A percentile compares a stretch with the other conserved stretches of the same genome.
phyloP scores from a whole-genome alignment of 2,113 vertebrate species.

The Meleagris gallopavo region DNA sequence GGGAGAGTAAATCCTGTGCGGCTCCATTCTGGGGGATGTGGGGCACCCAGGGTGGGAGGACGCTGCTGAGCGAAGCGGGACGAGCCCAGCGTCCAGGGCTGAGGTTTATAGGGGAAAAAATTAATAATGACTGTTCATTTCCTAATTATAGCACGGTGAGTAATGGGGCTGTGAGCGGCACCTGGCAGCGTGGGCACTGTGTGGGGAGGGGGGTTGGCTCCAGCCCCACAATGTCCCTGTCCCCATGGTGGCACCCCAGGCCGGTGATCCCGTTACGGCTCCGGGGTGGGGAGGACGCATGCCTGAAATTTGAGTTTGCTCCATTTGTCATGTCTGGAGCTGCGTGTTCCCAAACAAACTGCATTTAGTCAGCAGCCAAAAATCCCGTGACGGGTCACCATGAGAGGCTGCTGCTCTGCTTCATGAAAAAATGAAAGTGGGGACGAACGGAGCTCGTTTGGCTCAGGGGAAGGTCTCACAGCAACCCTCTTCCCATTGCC shows the following conservation, averaged over 20 bases:
- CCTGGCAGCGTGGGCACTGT: not conserved
- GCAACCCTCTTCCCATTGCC: not conserved
- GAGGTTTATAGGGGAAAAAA: not conserved
- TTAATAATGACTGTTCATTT: not conserved
- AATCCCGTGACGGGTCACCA: conserved; percentile 34
- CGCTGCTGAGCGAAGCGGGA: not conserved
- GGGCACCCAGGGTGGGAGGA: not conserved
- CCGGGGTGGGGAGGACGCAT: not conserved
- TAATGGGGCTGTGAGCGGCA: not conserved
- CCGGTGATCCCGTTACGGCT: not conserved
- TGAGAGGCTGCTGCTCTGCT: not conserved
- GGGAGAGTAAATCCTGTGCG: not conserved
- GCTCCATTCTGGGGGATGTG: fast-evolving
- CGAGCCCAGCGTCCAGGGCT: not conserved
- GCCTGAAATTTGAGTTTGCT: conserved; percentile 66
- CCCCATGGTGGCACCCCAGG: not conserved
- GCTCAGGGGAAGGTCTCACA: not conserved
- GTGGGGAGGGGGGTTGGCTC: not conserved
- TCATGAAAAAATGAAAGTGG: conserved; percentile 13
- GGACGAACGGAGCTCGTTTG: not conserved
- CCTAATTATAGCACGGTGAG: not conserved
- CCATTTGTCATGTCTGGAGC: conserved; percentile 34
- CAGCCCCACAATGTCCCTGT: not conserved
- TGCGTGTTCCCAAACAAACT: conserved; percentile 69
- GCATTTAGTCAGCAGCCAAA: conserved; percentile 49